Conservation (phyloP, 2,113 vertebrate species). For the Amazona guildingii region DNA sequence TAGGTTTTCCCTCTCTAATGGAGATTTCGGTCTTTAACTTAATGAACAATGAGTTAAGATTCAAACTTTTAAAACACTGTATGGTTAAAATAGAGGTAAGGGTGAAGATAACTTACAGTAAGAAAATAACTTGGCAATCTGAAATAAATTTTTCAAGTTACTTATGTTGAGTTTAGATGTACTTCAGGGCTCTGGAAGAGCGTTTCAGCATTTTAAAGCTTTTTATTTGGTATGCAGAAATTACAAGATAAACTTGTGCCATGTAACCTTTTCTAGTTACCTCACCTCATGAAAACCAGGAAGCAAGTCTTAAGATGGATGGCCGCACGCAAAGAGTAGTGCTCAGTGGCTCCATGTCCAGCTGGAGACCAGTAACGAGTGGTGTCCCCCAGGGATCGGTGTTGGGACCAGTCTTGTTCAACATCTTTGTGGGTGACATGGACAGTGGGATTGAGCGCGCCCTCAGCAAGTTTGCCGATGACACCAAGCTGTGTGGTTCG, state of each 20-base stretch:
- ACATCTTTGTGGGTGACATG: too few relatives aligned
- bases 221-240: neutral
- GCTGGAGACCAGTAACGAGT: too few relatives aligned
- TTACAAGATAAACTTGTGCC: neutral
- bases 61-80: neutral
- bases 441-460: too few relatives aligned
- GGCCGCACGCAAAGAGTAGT: too few relatives aligned
- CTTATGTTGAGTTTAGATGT: neutral
- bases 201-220: neutral
- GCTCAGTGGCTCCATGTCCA: too few relatives aligned
- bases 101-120: neutral
- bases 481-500: too few relatives aligned
- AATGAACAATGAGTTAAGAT: conserved; percentile 54
- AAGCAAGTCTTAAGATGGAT: neutral
- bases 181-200: neutral
- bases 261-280: neutral
- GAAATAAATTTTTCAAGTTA: neutral
- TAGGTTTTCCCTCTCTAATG: conserved; percentile 22
- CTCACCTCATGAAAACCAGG: neutral
- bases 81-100: neutral
- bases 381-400: too few relatives aligned
- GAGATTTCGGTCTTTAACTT: conserved; percentile 54
- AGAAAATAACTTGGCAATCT: neutral
- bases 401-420: too few relatives aligned
- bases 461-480: too few relatives aligned